A percentile compares a stretch with the other conserved stretches of the same genome.
Evolutionary conservation across 2,888 invertebrate genomes (phyloP).

Genomic region (Nephrotoma appendiculata): DNA sequence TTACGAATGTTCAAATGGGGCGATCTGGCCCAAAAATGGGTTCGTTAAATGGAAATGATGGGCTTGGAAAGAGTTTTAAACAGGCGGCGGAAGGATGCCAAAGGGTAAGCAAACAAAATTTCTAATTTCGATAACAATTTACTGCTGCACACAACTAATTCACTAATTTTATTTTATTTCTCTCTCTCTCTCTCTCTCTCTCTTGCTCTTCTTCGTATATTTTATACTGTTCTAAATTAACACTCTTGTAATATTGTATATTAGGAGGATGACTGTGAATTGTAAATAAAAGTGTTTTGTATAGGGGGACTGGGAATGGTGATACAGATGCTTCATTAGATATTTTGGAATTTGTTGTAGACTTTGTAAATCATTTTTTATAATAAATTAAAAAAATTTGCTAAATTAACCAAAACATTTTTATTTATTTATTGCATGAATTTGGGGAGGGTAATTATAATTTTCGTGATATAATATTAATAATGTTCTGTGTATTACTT

Average conservation of each 20-base stretch:
- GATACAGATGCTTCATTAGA: background rate
- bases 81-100: constrained; percentile 41
- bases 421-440: background rate
- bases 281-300: background rate
- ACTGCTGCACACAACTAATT: background rate
- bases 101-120: constrained; percentile 31
- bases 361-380: background rate
- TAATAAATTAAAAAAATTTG: background rate
- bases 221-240: background rate
- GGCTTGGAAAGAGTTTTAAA: constrained; percentile 31
- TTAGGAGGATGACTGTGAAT: background rate
- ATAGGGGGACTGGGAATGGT: background rate
- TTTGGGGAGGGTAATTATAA: background rate
- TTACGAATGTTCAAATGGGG: constrained; percentile 53
- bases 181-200: background rate
- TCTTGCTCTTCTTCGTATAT: background rate
- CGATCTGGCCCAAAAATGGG: constrained; percentile 40
- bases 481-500: background rate
- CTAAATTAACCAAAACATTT: background rate
- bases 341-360: background rate
- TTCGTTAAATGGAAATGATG: constrained; percentile 31
- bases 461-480: background rate
- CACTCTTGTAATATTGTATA: background rate
- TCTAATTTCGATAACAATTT: constrained; percentile 10
- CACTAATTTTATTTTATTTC: background rate